Percentiles rank a stretch among this genome's conserved stretches.
phyloP scores from a whole-genome alignment of 2,797 vertebrate species.

The Myotis pilosus region DNA sequence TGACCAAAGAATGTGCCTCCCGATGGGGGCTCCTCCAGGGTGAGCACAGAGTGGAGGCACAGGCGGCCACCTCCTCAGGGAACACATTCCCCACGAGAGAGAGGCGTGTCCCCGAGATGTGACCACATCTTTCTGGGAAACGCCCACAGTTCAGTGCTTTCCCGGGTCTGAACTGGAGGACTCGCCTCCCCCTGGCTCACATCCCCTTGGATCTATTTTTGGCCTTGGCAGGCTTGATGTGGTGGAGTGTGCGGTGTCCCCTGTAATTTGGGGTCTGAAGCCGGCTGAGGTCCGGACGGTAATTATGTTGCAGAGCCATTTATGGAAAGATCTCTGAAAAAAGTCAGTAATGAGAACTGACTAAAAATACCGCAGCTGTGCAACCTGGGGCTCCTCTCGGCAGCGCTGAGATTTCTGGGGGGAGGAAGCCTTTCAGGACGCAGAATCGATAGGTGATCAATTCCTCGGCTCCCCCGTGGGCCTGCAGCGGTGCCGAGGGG shows the following conservation, averaged over 20 bases:
- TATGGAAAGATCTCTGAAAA: slow-evolving; percentile 70
- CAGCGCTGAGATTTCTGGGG: slow-evolving; percentile 54
- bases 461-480: rapidly evolving
- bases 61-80: neutral
- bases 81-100: too few relatives aligned
- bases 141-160: slow-evolving; percentile 49
- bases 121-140: neutral
- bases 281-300: slow-evolving; percentile 72
- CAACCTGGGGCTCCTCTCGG: neutral
- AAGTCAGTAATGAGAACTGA: slow-evolving; percentile 19
- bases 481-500: neutral
- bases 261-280: slow-evolving; percentile 84
- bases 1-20: neutral
- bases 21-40: neutral
- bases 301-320: slow-evolving; percentile 82
- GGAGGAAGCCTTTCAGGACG: neutral
- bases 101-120: neutral
- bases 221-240: slow-evolving; percentile 81
- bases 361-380: slow-evolving; percentile 73
- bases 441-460: neutral
- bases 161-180: neutral
- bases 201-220: slow-evolving; percentile 81
- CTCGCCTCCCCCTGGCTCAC: slow-evolving; percentile 55
- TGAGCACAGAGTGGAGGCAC: neutral
- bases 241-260: slow-evolving; percentile 78